Base-by-base conservation (phyloP, 2,888 invertebrate species). In the Parnassius smintheus region DNA sequence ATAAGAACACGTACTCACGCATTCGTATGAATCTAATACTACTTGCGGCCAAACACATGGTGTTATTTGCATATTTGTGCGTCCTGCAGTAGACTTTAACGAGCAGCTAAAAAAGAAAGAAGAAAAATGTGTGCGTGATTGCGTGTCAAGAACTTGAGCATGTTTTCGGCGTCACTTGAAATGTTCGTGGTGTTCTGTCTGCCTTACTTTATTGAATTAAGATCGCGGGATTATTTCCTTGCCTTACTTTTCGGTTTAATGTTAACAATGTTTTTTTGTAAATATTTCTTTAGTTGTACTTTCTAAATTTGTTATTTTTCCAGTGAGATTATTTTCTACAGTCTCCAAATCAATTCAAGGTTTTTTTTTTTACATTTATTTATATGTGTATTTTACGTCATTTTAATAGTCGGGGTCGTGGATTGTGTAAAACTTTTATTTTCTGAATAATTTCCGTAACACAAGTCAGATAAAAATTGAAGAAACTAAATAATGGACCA, bases 231-330 rank as follows among this genome's bases (percentile, higher is more conserved):
- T 77, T 78, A 12, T 49, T 49, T 76, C 76, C 71, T 82, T 78
- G 70, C 73, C 80, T 79, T 71, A 76, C 73, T 70, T 35, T 75
- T 81, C 66, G 65, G 69, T 81, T 75, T 66, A 41, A 69, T 73
- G 68, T 71, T 69, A 74, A 70, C 68, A 70, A 72, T 80, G 18
- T 18, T 75, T 75, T 72, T 70, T 81, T 85, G 82, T 84, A 83
- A 66, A 85, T 83, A 81, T 72, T 18, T 68, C 65, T 66, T 75
- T 74, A 69, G 63, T 71, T 67, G 65, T 71, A 66, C 64, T 71
- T 68, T 68, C 68, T 69, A 69, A 70, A 71, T 70, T 80, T 82
- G 74, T 80, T 79, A 76, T 79, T 70, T 76, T 75, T 78, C 82
- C 84, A 82, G 83, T 86, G 84, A 79, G 81, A 78, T 80, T 73